These are phyloP conservation scores for Stylophora pistillata DNA, from an alignment of 64 coral and sea anemone species.

Conservation along the genomic window DNA sequence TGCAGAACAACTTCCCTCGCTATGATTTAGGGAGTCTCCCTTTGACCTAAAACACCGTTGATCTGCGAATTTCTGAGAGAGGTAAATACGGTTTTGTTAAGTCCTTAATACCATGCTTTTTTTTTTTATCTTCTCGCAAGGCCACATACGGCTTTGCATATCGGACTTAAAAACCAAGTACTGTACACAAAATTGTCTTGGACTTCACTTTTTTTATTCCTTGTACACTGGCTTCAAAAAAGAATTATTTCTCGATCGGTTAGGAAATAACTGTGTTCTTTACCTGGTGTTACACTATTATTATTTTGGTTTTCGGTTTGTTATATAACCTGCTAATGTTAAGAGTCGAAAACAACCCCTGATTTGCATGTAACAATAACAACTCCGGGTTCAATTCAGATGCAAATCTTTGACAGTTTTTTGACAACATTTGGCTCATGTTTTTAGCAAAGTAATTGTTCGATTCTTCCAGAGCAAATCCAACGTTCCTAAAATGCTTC, in stretches of 20 bases:
- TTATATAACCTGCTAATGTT: not conserved
- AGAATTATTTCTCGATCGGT: not conserved
- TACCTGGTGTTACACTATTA: too few species aligned
- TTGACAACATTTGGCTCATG: not conserved
- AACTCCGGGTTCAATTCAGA: not conserved
- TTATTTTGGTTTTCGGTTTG: not conserved
- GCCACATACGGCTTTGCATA: not conserved
- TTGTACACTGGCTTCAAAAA: not conserved
- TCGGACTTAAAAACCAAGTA: not conserved
- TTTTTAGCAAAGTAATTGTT: not conserved
- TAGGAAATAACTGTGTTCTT: not conserved
- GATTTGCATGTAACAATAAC: constrained; percentile 40
- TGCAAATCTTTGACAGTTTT: constrained; percentile 17
- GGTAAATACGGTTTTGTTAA: not conserved
- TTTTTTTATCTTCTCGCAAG: not conserved
- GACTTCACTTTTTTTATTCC: not conserved
- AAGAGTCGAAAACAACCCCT: not conserved
- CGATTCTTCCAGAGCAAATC: not conserved
- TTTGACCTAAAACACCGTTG: not conserved
- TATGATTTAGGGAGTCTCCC: not conserved
- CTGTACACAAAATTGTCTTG: not conserved
- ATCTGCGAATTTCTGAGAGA: not conserved
- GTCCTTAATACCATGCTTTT: not conserved
- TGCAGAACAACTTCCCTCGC: not conserved
- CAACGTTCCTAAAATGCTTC: too few species aligned